phyloP scores from a whole-genome alignment of 1,140 invertebrate genomes.

The Tigriopus japonicus region DNA sequence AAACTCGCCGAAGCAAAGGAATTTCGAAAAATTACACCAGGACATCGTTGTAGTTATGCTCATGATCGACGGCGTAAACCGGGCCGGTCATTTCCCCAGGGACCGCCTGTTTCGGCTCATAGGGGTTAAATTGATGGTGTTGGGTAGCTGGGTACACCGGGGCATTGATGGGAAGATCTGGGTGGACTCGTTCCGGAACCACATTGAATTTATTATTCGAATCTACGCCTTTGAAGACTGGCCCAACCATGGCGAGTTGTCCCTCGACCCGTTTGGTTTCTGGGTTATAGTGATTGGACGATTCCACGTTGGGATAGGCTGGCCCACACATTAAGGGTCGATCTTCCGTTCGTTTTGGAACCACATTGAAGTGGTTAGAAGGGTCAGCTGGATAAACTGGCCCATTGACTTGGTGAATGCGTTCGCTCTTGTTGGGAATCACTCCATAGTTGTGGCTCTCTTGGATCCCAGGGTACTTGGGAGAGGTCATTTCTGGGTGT shows the following conservation, averaged over 20 bases:
- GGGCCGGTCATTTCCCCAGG: not conserved
- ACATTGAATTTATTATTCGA: conserved; percentile 5
- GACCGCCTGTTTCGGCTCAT: conserved; percentile 2
- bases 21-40: too few relatives aligned
- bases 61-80: conserved; percentile 5
- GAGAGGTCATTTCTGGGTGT: not conserved
- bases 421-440: not conserved
- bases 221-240: conserved; percentile 8
- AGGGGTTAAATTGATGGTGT: conserved; percentile 9
- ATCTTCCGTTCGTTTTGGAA: not conserved
- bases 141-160: conserved; percentile 4
- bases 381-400: conserved; percentile 10
- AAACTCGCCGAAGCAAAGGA: too few relatives aligned
- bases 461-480: not conserved
- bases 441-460: not conserved
- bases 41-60: conserved; percentile 9
- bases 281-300: not conserved
- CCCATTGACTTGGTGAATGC: not conserved
- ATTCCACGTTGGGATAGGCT: not conserved
- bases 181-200: conserved; percentile 1
- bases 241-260: not conserved
- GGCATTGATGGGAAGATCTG: not conserved
- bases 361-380: not conserved
- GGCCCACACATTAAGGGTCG: conserved; percentile 7
- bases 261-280: not conserved